Percentiles rank a stretch among this genome's conserved stretches.
Evolutionary conservation across 2,113 vertebrate genomes (phyloP).

Genomic region (Apteryx mantelli): DNA sequence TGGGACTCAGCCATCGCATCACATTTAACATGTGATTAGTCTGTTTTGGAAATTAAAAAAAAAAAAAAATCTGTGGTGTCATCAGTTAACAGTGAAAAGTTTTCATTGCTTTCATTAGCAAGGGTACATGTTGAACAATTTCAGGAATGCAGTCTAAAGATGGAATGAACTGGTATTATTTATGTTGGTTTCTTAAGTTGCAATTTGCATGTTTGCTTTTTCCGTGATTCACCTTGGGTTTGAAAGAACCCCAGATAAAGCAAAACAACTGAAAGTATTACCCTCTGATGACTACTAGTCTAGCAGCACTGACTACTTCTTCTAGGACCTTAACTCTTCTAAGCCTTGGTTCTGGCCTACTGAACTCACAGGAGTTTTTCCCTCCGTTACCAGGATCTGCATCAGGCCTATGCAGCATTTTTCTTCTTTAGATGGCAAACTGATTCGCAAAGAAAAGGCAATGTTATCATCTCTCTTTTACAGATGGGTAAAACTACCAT

Average conservation of each 20-base stretch:
- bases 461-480: neutral
- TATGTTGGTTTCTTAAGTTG: neutral
- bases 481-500: neutral
- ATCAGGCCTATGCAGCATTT: neutral
- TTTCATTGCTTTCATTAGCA: neutral
- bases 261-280: neutral
- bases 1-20: neutral
- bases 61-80: neutral
- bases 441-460: neutral
- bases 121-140: neutral
- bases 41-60: neutral
- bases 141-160: neutral
- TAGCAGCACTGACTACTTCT: neutral
- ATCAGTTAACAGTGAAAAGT: neutral
- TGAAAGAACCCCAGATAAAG: neutral
- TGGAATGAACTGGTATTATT: neutral
- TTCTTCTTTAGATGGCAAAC: neutral
- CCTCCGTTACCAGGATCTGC: neutral
- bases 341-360: neutral
- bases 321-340: neutral
- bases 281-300: neutral
- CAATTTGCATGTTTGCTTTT: neutral
- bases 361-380: neutral
- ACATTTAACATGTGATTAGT: neutral
- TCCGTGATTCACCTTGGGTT: neutral